phyloP scores from a whole-genome alignment of 2,888 invertebrate genomes.

The Eugnorisma glareosa region DNA sequence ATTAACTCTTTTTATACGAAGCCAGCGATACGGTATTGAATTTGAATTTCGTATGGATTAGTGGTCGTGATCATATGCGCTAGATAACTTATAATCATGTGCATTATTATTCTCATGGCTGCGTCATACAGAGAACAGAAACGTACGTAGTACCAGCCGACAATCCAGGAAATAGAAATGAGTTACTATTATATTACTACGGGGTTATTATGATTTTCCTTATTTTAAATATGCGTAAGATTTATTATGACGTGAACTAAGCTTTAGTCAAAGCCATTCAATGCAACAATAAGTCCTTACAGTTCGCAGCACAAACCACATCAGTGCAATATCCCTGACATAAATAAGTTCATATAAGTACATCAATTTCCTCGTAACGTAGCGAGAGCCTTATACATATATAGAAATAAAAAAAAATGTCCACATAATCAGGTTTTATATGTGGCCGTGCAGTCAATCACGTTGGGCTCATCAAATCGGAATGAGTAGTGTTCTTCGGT shows the following conservation, averaged over 20 bases:
- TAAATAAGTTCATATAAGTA: conserved; percentile 18
- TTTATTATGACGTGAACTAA: conserved; percentile 1
- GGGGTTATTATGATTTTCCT: conserved; percentile 10
- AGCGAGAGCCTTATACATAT: conserved; percentile 35
- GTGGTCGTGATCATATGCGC: conserved; percentile 44
- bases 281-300: conserved; percentile 10
- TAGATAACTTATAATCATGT: conserved; percentile 42
- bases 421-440: conserved; percentile 66
- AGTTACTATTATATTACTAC: conserved; percentile 16
- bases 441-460: conserved; percentile 65
- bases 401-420: conserved; percentile 50
- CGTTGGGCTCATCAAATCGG: conserved; percentile 76
- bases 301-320: conserved; percentile 9
- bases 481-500: conserved; percentile 76
- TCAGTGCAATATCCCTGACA: conserved; percentile 25
- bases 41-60: conserved; percentile 65
- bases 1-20: conserved; percentile 61
- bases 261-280: conserved; percentile 8
- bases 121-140: conserved; percentile 34
- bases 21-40: conserved; percentile 56
- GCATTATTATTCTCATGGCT: conserved; percentile 47
- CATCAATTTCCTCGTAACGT: conserved; percentile 43
- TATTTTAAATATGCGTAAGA: conserved; percentile 21
- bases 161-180: conserved; percentile 25
- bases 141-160: conserved; percentile 13